Evolutionary conservation across 2,888 invertebrate genomes (phyloP).

Genomic region (Lycophotia porphyrea): DNA sequence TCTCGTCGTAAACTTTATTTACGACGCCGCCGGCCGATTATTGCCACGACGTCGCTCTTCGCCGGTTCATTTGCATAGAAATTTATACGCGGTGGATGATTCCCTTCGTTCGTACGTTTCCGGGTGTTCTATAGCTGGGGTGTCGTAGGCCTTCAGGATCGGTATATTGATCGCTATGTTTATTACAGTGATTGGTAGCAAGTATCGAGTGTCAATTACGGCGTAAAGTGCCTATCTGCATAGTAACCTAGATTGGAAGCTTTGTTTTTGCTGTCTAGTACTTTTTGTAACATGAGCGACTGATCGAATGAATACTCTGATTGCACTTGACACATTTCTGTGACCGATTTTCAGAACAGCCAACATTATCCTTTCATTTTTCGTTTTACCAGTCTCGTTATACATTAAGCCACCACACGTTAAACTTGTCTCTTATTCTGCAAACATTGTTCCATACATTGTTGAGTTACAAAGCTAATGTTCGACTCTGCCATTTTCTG

Average conservation of each 20-base stretch:
- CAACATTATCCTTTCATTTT: neutral
- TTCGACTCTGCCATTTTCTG: neutral
- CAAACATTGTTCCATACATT: neutral
- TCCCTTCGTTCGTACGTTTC: constrained; percentile 73
- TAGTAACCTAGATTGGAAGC: constrained; percentile 50
- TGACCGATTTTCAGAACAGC: neutral
- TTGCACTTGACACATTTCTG: constrained; percentile 25
- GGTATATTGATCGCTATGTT: constrained; percentile 59
- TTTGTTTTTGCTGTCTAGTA: constrained; percentile 29
- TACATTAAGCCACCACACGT: neutral
- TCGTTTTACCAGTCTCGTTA: neutral
- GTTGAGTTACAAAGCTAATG: neutral
- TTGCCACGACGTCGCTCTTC: constrained; percentile 80
- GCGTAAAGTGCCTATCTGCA: constrained; percentile 36
- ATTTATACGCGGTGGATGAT: constrained; percentile 82
- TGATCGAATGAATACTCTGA: constrained; percentile 16
- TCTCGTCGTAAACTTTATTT: constrained; percentile 86
- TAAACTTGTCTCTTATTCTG: neutral
- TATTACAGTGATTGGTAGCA: constrained; percentile 38
- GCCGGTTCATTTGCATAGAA: constrained; percentile 86
- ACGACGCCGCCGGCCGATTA: constrained; percentile 83
- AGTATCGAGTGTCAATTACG: constrained; percentile 57
- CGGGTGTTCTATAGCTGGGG: constrained; percentile 67
- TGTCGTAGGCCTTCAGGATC: constrained; percentile 55
- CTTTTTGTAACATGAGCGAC: constrained; percentile 5